A percentile compares a stretch with the other conserved stretches of the same genome.
These are phyloP conservation scores for Pelvicachromis taeniatus DNA, from an alignment of 2,113 vertebrate genomes.

Conservation along the genomic window DNA sequence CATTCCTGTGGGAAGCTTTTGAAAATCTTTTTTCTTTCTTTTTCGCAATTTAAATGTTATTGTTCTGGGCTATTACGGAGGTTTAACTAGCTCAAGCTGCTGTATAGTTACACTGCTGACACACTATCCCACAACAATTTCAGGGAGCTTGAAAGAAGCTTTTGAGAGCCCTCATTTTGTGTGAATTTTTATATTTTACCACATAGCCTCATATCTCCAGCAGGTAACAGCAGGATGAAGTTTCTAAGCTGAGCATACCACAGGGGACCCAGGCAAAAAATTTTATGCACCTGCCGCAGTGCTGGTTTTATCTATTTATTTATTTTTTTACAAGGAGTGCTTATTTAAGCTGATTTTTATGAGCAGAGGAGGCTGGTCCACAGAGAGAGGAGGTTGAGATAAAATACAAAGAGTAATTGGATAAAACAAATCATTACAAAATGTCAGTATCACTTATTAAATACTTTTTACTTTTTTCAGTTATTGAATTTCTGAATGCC, in stretches of 20 bases:
- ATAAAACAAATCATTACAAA: not conserved
- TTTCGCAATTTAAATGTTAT: conserved; percentile 26
- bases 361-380: not conserved
- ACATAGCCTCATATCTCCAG: not conserved
- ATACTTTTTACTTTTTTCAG: not conserved
- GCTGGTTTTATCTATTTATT: not conserved
- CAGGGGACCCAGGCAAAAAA: not conserved
- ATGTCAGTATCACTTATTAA: not conserved
- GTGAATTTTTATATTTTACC: not conserved
- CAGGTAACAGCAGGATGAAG: not conserved
- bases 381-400: not conserved
- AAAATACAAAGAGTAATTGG: not conserved
- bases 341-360: not conserved
- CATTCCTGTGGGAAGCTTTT: not conserved
- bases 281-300: not conserved
- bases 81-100: not conserved
- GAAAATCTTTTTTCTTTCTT: not conserved
- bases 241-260: not conserved
- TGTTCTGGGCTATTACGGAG: not conserved
- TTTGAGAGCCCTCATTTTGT: not conserved
- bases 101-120: not conserved
- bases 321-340: not conserved
- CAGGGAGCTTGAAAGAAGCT: not conserved
- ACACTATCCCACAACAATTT: not conserved
- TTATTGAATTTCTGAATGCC: not conserved